Evolutionary conservation across 2,113 vertebrate species (phyloP).

Genomic region (Ailuropoda melanoleuca): DNA sequence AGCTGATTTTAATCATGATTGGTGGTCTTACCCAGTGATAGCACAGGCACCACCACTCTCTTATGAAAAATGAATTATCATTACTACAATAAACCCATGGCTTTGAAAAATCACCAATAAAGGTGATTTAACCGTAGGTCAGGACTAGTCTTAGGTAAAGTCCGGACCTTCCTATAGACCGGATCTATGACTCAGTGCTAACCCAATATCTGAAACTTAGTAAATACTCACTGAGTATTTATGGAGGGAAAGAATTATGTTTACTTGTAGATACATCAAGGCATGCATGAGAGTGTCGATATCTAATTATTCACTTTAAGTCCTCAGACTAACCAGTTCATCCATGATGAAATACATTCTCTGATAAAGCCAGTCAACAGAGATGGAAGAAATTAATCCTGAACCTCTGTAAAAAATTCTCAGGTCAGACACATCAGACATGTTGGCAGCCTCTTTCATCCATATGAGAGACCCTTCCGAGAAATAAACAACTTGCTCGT

Average conservation of each 20-base stretch:
- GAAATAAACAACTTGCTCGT: constrained; percentile 84
- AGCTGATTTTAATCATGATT: background rate
- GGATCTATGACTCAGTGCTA: background rate
- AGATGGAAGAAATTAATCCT: constrained; percentile 84
- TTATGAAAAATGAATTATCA: background rate
- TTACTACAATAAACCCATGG: background rate
- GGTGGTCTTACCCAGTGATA: background rate
- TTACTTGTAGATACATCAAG: background rate
- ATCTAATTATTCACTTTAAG: constrained; percentile 21
- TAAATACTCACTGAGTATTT: background rate
- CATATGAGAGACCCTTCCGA: constrained; percentile 86
- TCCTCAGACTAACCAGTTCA: constrained; percentile 80
- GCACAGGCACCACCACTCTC: background rate
- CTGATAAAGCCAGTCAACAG: constrained; percentile 86
- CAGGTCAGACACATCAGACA: constrained; percentile 82
- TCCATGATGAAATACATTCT: constrained; percentile 87
- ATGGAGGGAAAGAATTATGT: background rate
- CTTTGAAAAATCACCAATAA: constrained; percentile 17
- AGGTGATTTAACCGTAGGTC: background rate
- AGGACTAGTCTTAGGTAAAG: background rate
- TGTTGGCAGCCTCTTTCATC: constrained; percentile 81
- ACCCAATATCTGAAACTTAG: background rate
- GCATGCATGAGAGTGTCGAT: background rate
- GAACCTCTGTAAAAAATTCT: constrained; percentile 81
- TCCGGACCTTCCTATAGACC: background rate